These are phyloP conservation scores for Thecophora atra DNA, from an alignment of 2,888 invertebrate species.

Conservation along the genomic window DNA sequence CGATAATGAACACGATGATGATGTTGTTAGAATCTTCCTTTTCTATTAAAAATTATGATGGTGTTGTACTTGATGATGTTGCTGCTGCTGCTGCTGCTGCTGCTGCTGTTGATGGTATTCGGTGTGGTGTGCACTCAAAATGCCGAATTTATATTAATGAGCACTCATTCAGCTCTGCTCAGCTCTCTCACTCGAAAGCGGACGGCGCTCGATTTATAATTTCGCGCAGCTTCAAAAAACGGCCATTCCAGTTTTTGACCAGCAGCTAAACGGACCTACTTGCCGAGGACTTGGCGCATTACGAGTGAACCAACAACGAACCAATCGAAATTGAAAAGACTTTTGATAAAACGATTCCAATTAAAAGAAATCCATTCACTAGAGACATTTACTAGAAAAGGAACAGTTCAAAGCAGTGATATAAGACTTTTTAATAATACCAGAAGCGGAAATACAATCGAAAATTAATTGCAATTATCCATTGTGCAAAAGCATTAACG, in stretches of 20 bases:
- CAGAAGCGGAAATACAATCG: no score
- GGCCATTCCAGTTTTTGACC: conserved; percentile 66
- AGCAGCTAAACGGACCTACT: conserved; percentile 58
- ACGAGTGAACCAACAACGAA: conserved; percentile 38
- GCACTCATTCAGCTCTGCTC: conserved; percentile 4
- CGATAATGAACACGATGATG: conserved; percentile 17
- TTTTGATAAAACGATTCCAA: not conserved
- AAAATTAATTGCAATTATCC: no score
- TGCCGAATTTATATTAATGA: conserved; percentile 36
- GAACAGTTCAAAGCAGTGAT: not conserved
- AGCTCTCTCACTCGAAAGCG: conserved; percentile 14
- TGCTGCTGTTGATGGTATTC: not conserved
- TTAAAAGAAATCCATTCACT: not conserved
- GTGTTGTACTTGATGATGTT: not conserved
- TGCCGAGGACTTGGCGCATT: conserved; percentile 43
- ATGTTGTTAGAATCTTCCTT: conserved; percentile 8
- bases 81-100: conserved; percentile 13
- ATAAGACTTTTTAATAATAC: not conserved
- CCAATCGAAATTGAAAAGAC: not conserved
- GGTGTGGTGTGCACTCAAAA: conserved; percentile 13
- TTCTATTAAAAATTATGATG: conserved; percentile 47
- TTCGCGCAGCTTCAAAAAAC: conserved; percentile 44
- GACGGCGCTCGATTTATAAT: conserved; percentile 55
- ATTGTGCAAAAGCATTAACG: no score
- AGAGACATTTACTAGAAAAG: not conserved